phyloP scores from a whole-genome alignment of 2,113 vertebrate species.

The Euleptes europaea region DNA sequence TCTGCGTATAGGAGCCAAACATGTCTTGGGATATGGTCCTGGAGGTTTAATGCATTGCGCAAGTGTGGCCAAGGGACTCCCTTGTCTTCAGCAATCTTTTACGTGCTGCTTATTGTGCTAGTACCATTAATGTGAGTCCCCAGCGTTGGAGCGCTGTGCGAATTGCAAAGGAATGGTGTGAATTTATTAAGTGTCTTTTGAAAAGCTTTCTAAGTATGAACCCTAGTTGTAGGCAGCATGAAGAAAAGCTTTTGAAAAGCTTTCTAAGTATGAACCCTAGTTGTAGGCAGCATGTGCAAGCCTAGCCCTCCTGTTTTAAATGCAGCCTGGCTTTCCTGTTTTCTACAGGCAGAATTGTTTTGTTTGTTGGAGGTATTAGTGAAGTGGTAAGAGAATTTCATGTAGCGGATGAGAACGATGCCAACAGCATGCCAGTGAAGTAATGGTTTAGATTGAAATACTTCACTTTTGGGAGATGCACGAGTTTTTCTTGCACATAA shows the following conservation, averaged over 20 bases:
- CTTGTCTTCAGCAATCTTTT: neutral
- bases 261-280: neutral
- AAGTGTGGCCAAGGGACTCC: neutral
- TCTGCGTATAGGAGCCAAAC: neutral
- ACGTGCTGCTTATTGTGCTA: neutral
- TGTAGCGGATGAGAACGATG: neutral
- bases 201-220: neutral
- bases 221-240: neutral
- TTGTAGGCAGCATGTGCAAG: neutral
- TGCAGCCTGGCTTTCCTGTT: neutral
- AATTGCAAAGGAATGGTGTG: neutral
- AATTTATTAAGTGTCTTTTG: neutral
- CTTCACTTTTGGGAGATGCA: neutral
- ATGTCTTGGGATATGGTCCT: neutral
- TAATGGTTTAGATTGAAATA: neutral
- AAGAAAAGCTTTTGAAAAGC: neutral
- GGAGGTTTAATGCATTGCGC: neutral
- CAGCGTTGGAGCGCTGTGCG: neutral
- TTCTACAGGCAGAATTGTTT: neutral
- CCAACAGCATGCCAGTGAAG: fast-evolving
- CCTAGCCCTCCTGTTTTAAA: neutral
- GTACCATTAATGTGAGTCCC: neutral
- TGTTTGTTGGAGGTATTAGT: constrained; percentile 5
- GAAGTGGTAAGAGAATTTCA: constrained; percentile 24
- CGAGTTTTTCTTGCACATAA: neutral